Evolutionary conservation across 2,797 vertebrate genomes (phyloP).

Genomic region (Galagoides demidoff): DNA sequence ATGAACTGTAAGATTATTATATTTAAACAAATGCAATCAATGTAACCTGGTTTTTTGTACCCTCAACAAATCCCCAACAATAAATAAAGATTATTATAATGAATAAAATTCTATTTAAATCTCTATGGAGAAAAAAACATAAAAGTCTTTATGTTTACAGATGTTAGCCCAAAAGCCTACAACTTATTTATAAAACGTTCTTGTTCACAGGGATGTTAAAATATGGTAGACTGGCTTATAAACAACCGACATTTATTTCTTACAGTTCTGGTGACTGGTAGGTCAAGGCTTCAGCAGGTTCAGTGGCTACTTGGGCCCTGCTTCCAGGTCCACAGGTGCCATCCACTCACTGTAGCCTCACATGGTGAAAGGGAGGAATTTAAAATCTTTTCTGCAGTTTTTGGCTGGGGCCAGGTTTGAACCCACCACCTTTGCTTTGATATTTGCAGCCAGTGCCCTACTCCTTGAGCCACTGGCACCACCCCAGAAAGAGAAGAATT

Average conservation of each 20-base stretch:
- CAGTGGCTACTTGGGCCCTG: not conserved
- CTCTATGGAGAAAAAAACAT: not conserved
- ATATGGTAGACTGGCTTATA: not conserved
- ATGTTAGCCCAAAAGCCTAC: not conserved
- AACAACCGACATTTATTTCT: not conserved
- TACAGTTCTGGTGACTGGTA: not conserved
- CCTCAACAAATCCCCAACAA: no score
- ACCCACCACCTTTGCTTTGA: no score
- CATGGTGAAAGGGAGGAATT: not conserved
- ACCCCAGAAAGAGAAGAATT: not conserved
- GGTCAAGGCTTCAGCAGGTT: rapidly evolving
- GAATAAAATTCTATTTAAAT: conserved; percentile 11
- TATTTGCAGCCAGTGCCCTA: no score
- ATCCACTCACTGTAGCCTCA: not conserved
- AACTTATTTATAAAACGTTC: not conserved
- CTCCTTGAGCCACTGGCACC: no score
- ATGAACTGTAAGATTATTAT: not conserved
- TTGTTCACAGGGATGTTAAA: not conserved
- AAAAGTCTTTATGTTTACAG: not conserved
- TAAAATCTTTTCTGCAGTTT: not conserved
- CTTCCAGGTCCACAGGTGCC: not conserved
- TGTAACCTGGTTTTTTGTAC: no score
- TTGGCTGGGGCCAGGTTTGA: no score
- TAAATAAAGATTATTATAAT: not conserved
- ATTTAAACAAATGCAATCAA: no score